phyloP scores from a whole-genome alignment of 2,113 vertebrate genomes.

The Indicator indicator region DNA sequence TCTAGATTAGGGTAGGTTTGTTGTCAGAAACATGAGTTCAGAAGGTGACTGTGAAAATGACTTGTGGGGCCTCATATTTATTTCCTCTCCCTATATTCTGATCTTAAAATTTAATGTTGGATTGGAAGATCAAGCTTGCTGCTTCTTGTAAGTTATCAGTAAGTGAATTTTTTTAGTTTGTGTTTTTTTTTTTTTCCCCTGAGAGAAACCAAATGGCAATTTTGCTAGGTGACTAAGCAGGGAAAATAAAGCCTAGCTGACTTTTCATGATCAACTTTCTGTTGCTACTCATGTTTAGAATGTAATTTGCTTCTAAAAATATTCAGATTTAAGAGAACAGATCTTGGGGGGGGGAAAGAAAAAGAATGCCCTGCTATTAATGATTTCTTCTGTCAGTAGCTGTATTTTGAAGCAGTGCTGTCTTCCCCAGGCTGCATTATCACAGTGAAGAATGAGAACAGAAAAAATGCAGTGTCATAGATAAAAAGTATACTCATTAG shows the following conservation, averaged over 20 bases:
- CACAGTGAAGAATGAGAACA: conserved; percentile 8
- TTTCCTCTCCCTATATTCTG: not conserved
- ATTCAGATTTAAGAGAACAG: not conserved
- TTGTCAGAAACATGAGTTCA: conserved; percentile 35
- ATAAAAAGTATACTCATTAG: not conserved
- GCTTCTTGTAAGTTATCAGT: not conserved
- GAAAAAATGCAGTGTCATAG: conserved; percentile 39
- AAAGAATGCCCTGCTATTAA: not conserved
- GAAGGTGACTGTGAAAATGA: not conserved
- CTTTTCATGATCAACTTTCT: not conserved
- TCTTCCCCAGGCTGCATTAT: not conserved
- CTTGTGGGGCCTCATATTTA: not conserved
- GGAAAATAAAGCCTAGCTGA: not conserved
- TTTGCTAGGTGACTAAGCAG: not conserved
- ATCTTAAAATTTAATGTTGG: not conserved
- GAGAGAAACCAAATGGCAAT: not conserved
- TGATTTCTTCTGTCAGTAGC: not conserved
- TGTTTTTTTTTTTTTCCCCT: not conserved
- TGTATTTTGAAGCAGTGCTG: not conserved
- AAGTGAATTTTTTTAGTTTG: not conserved
- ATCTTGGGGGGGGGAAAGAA: not conserved
- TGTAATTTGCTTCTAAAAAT: not conserved
- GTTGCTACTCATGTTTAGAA: not conserved
- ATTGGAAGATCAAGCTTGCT: not conserved
- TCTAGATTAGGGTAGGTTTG: not conserved